Conservation (phyloP, 1,140 invertebrate species). For the Drosophila mojavensis region DNA sequence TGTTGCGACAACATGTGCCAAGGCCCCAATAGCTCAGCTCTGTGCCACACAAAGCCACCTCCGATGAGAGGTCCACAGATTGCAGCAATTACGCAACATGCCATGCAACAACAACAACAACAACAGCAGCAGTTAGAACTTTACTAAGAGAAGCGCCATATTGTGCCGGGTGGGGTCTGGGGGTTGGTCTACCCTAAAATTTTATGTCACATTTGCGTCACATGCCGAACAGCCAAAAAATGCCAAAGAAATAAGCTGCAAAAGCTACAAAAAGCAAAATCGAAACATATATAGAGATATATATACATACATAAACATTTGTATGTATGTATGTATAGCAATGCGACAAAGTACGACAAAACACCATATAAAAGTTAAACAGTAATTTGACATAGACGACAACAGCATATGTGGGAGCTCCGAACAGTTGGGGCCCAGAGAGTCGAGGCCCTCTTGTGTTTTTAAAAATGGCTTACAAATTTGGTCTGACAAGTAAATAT, state of each 20-base stretch:
- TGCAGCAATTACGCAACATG: conserved; percentile 79
- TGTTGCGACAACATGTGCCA: conserved; percentile 75
- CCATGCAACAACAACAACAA: conserved; percentile 52
- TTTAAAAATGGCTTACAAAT: conserved; percentile 61
- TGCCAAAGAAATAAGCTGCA: conserved; percentile 77
- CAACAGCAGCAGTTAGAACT: conserved; percentile 30
- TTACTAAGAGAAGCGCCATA: conserved; percentile 67
- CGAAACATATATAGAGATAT: conserved; percentile 5
- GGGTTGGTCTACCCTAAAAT: conserved; percentile 52
- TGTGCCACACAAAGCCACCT: conserved; percentile 34
- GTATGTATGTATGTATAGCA: conserved; percentile 61
- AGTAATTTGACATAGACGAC: conserved; percentile 73
- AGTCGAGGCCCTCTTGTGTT: conserved; percentile 14
- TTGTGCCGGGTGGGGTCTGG: conserved; percentile 38
- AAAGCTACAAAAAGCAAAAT: conserved; percentile 51
- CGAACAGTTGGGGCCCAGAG: neutral
- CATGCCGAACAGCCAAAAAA: conserved; percentile 69
- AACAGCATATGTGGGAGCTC: conserved; percentile 62
- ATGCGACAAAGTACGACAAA: conserved; percentile 70
- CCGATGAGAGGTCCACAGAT: conserved; percentile 56
- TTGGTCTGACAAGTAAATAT: conserved; percentile 55
- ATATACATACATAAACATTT: conserved; percentile 9
- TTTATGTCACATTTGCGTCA: conserved; percentile 79
- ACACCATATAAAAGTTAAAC: conserved; percentile 79
- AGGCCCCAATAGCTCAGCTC: conserved; percentile 27